phyloP scores from a whole-genome alignment of 2,797 vertebrate genomes.

The Chaenodraco wilsoni region DNA sequence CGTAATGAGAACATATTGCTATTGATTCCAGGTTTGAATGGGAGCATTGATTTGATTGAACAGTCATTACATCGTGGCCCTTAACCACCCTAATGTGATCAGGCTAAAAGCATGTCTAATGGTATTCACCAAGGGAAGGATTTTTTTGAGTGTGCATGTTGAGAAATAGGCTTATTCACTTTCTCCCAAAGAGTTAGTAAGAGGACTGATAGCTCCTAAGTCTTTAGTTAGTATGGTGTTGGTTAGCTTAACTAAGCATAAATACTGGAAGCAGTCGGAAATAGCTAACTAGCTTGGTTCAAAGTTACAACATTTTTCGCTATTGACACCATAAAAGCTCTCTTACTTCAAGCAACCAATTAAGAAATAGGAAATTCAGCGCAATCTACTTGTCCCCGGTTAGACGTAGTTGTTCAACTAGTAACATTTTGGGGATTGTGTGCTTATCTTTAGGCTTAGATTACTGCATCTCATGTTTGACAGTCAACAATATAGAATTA shows the following conservation, averaged over 20 bases:
- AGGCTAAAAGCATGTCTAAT: slow-evolving; percentile 83
- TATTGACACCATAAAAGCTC: not conserved
- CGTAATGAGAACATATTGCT: slow-evolving; percentile 82
- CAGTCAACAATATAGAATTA: not conserved
- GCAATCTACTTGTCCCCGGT: not conserved
- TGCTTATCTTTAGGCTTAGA: not conserved
- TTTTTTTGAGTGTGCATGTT: slow-evolving; percentile 20
- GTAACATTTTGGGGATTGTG: not conserved
- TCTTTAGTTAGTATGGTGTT: not conserved
- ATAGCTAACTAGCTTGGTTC: not conserved
- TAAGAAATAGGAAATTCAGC: not conserved
- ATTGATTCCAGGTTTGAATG: slow-evolving; percentile 82
- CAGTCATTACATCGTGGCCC: slow-evolving; percentile 74
- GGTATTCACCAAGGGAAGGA: slow-evolving; percentile 40
- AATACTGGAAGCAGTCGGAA: not conserved
- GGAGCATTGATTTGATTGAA: slow-evolving; percentile 85
- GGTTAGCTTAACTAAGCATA: slow-evolving; percentile 22
- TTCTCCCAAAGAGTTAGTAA: not conserved
- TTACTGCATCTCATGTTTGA: not conserved
- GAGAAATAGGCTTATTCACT: slow-evolving; percentile 1
- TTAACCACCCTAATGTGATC: slow-evolving; percentile 83
- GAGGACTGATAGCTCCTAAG: not conserved
- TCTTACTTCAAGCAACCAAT: slow-evolving; percentile 1
- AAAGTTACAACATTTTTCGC: not conserved
- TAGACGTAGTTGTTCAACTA: not conserved